These are phyloP conservation scores for Trichechus manatus DNA, from an alignment of 2,113 vertebrate species.

Conservation along the genomic window DNA sequence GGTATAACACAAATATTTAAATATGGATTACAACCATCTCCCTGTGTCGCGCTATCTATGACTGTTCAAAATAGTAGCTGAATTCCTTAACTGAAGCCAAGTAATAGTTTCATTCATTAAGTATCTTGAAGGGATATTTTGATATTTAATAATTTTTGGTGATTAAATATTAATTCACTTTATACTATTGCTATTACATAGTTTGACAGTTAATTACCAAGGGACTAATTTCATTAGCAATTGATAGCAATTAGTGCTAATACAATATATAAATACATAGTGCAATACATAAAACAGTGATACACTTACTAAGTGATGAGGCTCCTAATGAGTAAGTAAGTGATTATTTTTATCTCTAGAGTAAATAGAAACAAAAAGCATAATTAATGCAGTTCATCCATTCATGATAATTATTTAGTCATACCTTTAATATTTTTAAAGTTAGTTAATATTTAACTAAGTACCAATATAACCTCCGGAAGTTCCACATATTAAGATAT, in stretches of 20 bases:
- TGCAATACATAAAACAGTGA: not conserved
- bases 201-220: not conserved
- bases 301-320: not conserved
- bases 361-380: not conserved
- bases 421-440: not conserved
- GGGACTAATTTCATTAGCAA: not conserved
- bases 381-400: not conserved
- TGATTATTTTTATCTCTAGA: not conserved
- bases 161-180: conserved; percentile 20
- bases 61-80: not conserved
- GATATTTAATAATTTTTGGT: not conserved
- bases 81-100: not conserved
- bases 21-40: not conserved
- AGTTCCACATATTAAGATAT: not conserved
- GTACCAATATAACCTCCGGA: not conserved
- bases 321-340: not conserved
- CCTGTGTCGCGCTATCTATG: not conserved
- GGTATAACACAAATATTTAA: not conserved
- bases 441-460: not conserved
- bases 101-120: not conserved
- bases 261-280: not conserved
- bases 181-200: not conserved
- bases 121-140: not conserved
- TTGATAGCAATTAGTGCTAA: not conserved
- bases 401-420: not conserved